A percentile compares a stretch with the other conserved stretches of the same genome.
These are phyloP conservation scores for Campylomormyrus tamandua DNA, from an alignment of 2,113 vertebrate genomes.

Conservation along the genomic window DNA sequence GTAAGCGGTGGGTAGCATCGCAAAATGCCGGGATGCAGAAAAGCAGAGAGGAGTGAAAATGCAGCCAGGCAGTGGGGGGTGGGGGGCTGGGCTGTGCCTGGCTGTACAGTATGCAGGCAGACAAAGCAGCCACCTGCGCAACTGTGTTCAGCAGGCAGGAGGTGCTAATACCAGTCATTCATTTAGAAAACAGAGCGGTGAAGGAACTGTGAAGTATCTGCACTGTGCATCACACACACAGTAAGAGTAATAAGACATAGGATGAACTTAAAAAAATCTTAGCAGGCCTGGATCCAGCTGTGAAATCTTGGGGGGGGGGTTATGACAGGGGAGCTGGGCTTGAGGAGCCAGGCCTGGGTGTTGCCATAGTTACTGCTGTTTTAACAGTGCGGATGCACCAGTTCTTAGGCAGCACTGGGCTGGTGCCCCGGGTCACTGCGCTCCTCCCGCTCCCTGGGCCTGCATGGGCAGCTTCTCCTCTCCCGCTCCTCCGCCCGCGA, in stretches of 20 bases:
- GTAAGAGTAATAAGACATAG: not conserved
- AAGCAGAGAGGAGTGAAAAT: not conserved
- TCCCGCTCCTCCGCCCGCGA: not conserved
- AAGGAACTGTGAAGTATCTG: not conserved
- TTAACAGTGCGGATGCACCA: not conserved
- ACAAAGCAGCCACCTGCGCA: not conserved
- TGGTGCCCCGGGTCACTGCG: not conserved
- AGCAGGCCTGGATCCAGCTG: not conserved
- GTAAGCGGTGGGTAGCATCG: not conserved
- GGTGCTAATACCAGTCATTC: not conserved
- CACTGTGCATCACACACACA: not conserved
- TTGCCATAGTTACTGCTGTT: not conserved
- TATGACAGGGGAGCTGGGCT: not conserved
- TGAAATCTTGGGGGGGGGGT: not conserved
- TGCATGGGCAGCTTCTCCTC: conserved; percentile 23
- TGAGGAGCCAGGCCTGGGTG: not conserved
- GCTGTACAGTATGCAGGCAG: not conserved
- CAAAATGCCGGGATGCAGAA: not conserved
- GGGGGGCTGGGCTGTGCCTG: not conserved
- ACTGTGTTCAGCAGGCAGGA: not conserved
- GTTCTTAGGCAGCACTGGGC: not conserved
- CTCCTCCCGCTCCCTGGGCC: too few species aligned
- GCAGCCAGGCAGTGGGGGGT: not conserved
- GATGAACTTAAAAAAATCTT: not conserved
- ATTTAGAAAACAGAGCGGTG: not conserved